Evolutionary conservation across 2,888 invertebrate genomes (phyloP), one percentile per base, ranked within the genome.

Genomic region (Apodemia mormo): DNA sequence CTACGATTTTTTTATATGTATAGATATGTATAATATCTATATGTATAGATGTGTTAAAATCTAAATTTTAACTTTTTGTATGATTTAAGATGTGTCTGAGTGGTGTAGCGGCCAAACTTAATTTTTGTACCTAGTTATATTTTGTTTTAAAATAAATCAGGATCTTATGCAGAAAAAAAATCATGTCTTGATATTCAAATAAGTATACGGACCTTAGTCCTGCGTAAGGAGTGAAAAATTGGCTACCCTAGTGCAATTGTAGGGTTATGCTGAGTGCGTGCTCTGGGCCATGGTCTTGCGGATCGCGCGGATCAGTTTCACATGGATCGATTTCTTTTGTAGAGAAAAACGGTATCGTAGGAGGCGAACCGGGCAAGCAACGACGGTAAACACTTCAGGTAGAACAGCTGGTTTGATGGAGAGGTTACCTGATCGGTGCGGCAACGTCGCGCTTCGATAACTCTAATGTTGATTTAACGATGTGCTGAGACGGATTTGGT

Each of bases 231-330:
- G n/a, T 61, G 5, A 12, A 61, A 61, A 61, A 14, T 6, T 61
- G 61, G 61, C 30, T 7, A 61, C 61, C 61, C 30, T 12, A 33
- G 69, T 73, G 69, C 70, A 70, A 71, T 73, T 73, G 69, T 74
- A 71, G 58, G 70, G 61, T 33, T 29, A 73, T 76, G 75, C 75
- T 73, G 72, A 75, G 86, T 87, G 86, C 90, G 88, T 90, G 91
- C 87, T 82, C 78, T 65, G 76, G 75, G 79, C 79, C 33, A 75
- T 78, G 79, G 82, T 84, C 80, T 79, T 76, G 81, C 81, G 89
- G 87, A 87, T 88, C 83, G 80, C 80, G 78, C 76, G 85, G 87
- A 89, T 91, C 87, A 85, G 84, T 90, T 90, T 87, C 88, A 86
- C 80, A 76, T 80, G 78, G 87, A 87, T 90, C 91, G 88, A 89